phyloP scores from a whole-genome alignment of 2,888 invertebrate genomes.

The Sialis fuliginosa region DNA sequence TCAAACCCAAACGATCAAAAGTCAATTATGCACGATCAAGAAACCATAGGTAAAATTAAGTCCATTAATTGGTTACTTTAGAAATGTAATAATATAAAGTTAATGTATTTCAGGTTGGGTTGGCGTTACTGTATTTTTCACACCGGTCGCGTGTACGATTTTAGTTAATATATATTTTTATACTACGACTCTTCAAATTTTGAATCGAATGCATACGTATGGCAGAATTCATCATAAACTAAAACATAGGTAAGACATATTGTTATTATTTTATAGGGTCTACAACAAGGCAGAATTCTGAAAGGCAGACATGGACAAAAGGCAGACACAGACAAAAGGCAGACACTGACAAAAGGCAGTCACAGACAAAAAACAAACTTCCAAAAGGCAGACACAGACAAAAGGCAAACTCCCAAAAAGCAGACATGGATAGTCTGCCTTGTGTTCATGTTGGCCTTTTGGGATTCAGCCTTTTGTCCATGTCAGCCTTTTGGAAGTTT shows the following conservation, averaged over 20 bases:
- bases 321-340: no score
- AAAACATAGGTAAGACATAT: constrained; percentile 50
- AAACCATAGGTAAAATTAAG: constrained; percentile 43
- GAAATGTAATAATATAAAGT: constrained; percentile 1
- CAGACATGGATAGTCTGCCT: no score
- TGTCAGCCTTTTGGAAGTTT: no score
- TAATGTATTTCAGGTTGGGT: constrained; percentile 43
- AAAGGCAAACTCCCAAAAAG: no score
- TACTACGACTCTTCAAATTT: constrained; percentile 58
- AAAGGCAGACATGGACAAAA: no score
- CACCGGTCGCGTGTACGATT: constrained; percentile 64
- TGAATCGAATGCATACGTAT: constrained; percentile 65
- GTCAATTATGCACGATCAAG: constrained; percentile 39
- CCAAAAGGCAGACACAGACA: no score
- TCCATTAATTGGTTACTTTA: constrained; percentile 1
- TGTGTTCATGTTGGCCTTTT: no score
- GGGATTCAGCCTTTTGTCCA: no score
- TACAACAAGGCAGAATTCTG: no score
- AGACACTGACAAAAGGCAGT: no score
- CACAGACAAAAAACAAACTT: no score
- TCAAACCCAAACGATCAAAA: constrained; percentile 42
- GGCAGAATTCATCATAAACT: constrained; percentile 75
- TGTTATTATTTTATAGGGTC: no score
- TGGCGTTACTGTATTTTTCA: constrained; percentile 67
- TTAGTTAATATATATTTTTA: constrained; percentile 65